Base-by-base conservation (phyloP, 2,888 invertebrate species). In the Scaptomyza polygonia region DNA sequence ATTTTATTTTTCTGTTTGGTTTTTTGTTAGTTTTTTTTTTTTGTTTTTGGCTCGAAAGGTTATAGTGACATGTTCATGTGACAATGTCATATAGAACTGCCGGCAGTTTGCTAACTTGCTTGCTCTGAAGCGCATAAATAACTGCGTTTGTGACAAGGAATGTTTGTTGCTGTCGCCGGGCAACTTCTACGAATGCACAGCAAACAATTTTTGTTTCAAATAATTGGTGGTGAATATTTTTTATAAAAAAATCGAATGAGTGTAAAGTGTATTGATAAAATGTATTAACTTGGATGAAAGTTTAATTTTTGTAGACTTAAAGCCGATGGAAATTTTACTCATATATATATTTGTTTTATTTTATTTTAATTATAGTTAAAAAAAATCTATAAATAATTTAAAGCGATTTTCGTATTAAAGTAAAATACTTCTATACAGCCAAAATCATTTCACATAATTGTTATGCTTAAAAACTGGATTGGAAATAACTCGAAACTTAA, bases 1-100 rank as follows among this genome's bases (percentile, higher is more conserved):
- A 16, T 47, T 30, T 30, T 16, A 16, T 52, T 66, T 30, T 21
- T 36, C 18, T 48, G n/a, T n/a, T 54, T 78, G n/a, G n/a, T n/a
- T n/a, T n/a, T 57, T 63, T 16, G 4, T 64, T 62, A 54, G 63
- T 72, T 71, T 62, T 61, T 29, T 51, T 73, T 69, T 66, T 72
- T 71, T 64, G 58, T 34, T 54, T 78, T 69, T 66, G 79, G 82
- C 86, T 74, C 68, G 82, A 82, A 88, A 82, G 82, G 82, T 82
- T 82, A 88, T 86, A 72, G 86, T 72, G 82, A 88, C 88, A 84
- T 88, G 82, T 81, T 86, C 86, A 88, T 85, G 88, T 87, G 88
- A 88, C 84, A 88, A 78, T 88, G 87, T 88, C 79, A 78, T 68
- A 77, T 67, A 72, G 83, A 86, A 85, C 76, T 84, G 81, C 76